Percentiles rank a stretch among this genome's conserved stretches.
Evolutionary conservation across 2,113 vertebrate species (phyloP).

Genomic region (Bungarus multicinctus): DNA sequence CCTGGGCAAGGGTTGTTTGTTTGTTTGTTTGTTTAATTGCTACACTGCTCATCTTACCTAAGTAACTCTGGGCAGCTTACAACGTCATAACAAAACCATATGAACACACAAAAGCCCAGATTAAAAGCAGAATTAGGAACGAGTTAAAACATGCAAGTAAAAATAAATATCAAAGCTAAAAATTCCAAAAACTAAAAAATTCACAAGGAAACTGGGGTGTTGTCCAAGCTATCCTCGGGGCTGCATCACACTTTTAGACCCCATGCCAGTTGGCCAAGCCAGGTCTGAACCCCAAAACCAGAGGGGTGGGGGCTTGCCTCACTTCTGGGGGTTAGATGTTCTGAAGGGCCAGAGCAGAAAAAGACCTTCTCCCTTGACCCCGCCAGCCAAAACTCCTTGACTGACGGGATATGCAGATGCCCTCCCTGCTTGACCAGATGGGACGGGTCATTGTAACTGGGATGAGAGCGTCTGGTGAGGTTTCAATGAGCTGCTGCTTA

Average conservation of each 20-base stretch:
- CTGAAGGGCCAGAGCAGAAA: background rate
- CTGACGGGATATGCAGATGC: background rate
- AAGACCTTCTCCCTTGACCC: background rate
- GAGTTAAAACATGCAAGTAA: background rate
- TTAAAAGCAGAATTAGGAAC: background rate
- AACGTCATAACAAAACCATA: background rate
- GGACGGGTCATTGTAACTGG: background rate
- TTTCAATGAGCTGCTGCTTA: background rate
- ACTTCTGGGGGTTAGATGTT: background rate
- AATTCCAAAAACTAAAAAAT: background rate
- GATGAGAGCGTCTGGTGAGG: background rate
- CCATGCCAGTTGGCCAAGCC: background rate
- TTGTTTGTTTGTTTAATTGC: background rate
- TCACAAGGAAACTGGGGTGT: background rate
- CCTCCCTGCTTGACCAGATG: background rate
- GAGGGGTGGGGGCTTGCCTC: background rate
- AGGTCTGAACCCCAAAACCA: background rate
- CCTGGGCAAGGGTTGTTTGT: background rate
- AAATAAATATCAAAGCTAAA: background rate
- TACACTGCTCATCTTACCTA: too few species aligned
- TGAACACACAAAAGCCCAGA: background rate
- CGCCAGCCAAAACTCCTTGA: background rate
- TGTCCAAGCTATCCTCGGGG: background rate
- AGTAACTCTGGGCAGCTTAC: background rate
- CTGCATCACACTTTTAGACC: background rate